Conservation (phyloP, 2,797 vertebrate genomes). For the Malacoctenus gilli region DNA sequence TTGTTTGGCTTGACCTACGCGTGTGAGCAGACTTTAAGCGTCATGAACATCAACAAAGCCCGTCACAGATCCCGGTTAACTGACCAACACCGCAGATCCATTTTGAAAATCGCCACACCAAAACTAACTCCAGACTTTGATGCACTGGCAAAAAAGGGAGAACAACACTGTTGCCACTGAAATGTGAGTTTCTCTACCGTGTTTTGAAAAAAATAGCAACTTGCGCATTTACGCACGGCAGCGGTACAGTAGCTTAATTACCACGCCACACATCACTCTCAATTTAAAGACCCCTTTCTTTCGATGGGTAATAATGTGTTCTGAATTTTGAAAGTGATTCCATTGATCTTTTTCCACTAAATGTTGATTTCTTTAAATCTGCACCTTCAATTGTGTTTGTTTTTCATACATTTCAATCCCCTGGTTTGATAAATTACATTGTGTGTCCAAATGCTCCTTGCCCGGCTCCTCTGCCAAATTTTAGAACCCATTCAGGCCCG, state of each 20-base stretch:
- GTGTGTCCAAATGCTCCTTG: too few species aligned
- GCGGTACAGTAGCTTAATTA: background rate
- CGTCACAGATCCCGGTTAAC: background rate
- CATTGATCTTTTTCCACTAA: too few species aligned
- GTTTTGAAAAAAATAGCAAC: background rate
- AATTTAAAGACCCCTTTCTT: too few species aligned
- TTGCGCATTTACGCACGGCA: background rate
- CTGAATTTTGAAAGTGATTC: too few species aligned
- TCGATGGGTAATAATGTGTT: too few species aligned
- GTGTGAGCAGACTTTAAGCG: background rate
- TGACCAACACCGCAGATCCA: background rate
- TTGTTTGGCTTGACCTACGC: background rate
- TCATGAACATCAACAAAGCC: slow-evolving; percentile 1
- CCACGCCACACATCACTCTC: too few species aligned
- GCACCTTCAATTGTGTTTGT: too few species aligned
- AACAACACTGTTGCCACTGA: background rate
- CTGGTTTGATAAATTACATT: too few species aligned
- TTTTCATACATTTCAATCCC: too few species aligned
- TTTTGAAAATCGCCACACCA: slow-evolving; percentile 10
- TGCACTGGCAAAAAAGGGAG: background rate
- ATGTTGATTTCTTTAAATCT: too few species aligned
- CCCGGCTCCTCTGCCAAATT: too few species aligned
- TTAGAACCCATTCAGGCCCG: too few species aligned
- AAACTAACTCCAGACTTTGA: slow-evolving; percentile 13
- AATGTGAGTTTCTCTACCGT: background rate